Percentiles rank a stretch among this genome's conserved stretches.
These are phyloP conservation scores for Acrobasis repandana DNA, from an alignment of 2,888 invertebrate species.

Conservation along the genomic window DNA sequence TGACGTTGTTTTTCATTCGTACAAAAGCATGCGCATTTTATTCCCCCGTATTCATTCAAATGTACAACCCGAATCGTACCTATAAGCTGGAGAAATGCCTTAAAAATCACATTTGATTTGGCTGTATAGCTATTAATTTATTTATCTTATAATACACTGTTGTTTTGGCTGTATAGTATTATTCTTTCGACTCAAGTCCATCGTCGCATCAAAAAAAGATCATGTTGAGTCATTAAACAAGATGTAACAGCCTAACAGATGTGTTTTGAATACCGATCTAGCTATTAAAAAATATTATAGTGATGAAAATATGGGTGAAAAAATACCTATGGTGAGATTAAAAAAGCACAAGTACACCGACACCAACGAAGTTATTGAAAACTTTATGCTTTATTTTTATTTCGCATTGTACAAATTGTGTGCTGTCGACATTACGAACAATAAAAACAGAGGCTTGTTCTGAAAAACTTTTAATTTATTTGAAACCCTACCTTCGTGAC, in stretches of 20 bases:
- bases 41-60: conserved; percentile 35
- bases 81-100: conserved; percentile 4
- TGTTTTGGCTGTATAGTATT: conserved; percentile 2
- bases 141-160: neutral
- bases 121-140: neutral
- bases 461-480: conserved; percentile 24
- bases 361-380: neutral
- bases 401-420: conserved; percentile 15
- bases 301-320: neutral
- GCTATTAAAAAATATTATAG: neutral
- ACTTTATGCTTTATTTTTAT: conserved; percentile 7
- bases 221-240: conserved; percentile 19
- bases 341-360: neutral
- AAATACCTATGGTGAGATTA: neutral
- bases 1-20: conserved; percentile 54
- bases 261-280: conserved; percentile 19
- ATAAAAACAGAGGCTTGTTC: conserved; percentile 12
- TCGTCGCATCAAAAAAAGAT: conserved; percentile 14
- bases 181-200: neutral
- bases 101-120: neutral
- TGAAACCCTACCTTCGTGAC: conserved; percentile 42
- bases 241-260: neutral
- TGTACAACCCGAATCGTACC: conserved; percentile 1
- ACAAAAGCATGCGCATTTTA: conserved; percentile 39
- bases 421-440: neutral